Base-by-base conservation (phyloP, 2,113 vertebrate genomes). In the Girardinichthys multiradiatus region DNA sequence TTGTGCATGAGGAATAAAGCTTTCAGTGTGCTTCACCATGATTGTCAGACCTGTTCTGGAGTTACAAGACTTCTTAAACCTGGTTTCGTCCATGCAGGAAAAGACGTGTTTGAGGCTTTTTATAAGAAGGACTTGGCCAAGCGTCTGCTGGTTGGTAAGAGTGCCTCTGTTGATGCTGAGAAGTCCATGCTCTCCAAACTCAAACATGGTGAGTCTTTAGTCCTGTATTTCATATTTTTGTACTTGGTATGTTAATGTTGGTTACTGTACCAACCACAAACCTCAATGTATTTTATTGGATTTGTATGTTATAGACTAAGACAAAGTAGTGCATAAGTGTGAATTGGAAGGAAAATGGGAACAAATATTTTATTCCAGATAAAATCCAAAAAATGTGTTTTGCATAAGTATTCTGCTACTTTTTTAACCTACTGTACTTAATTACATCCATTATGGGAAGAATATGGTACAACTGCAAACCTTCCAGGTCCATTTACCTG, bases 61-160 rank as follows among this genome's bases (percentile, higher is more conserved):
- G 35, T 71, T 39, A 28, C 48, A 1, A 65, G 39, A 70, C 24
- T 10, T 48, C 28, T 51, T 64, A 3, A 54, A 68, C 9, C 60
- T 27, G 26, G 19, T 59, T 67, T 63, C 39, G 2, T 68, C 2
- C 62, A 28, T 66, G 0, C 81, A 99, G 98, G 97, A 67, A 99
- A 99, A 90, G 98, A 99, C 89, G 98, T 99, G 70, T 99, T 99
- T 93, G 98, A 99, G 92, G 98, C 98, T 76, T 99, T 99, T 86
- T 99, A 99, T 89, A 99, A 99, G 93, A 99, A 99, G 94, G 98
- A 99, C 91, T 94, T 99, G 84, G 98, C 98, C 67, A 99, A 99
- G 89, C 95, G 98, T 78, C 93, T 99, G 61, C 90, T 99, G 90
- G 98, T 99, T 60, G 98, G 98, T 66, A 99, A 99, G 92, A 99